Base-by-base conservation (phyloP, 2,113 vertebrate species). In the Petromus typicus region DNA sequence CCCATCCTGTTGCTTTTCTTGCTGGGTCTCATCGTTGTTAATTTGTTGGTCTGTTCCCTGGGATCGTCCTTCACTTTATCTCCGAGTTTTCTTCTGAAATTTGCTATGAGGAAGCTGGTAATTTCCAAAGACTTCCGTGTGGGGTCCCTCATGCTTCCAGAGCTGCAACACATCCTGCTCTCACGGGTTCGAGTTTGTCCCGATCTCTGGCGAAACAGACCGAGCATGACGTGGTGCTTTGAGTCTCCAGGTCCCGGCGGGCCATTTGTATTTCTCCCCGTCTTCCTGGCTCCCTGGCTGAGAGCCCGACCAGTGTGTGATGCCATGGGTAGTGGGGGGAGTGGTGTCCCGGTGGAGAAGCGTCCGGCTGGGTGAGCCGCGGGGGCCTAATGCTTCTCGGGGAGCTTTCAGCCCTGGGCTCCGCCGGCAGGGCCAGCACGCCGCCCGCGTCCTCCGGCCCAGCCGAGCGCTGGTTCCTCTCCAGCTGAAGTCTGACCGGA, bases 21-120 rank as follows among this genome's bases (percentile, higher is more conserved):
- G 64, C 4, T 63, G 37, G 67, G 11, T 34, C 45, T 86, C 45
- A 67, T 89, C 51, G n/a, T 91, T 89, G 7, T 85, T 73, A 79
- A 79, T 51, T 91, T 59, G 13, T 59, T 85, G 37, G 3, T 89
- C 64, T 86, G 45, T 13, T 93, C 86, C 89, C 23, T 40, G 64
- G 59, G 17, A 23, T 73, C 17, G 22, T 86, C 67, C 63, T 88
- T 86, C 45, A 94, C 27, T 92, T 57, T 64, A 30, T 54, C 10
- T 93, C 45, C 27, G 86, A 27, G 78, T 54, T 83, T 93, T 87
- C 87, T 76, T 5, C 71, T 54, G 37, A 90, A 59, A 87, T 75
- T 59, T 76, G 32, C 88, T 54, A 54, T 67, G 25, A 22, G 67
- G 34, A 69, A n/a, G 61, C 5, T 23, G n/a, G 76, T 51, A 3